Conservation (phyloP, 2,797 vertebrate genomes). For the Falco berigora region DNA sequence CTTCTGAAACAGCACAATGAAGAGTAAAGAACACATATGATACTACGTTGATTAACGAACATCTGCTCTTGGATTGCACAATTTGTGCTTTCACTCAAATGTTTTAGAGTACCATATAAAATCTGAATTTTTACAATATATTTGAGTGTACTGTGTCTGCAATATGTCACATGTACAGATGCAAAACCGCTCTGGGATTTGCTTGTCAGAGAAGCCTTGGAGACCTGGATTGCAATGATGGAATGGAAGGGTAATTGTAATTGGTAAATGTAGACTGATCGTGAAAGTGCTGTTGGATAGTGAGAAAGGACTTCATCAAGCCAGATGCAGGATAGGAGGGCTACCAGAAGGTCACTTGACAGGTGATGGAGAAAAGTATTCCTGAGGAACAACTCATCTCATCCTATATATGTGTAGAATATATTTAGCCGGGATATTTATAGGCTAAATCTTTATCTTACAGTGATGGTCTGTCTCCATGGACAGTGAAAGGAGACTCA, state of each 20-base stretch:
- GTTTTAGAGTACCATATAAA: background rate
- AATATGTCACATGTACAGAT: background rate
- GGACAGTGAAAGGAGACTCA: background rate
- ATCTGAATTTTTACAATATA: background rate
- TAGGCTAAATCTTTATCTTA: background rate
- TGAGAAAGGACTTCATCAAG: background rate
- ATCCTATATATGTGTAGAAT: background rate
- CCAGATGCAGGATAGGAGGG: background rate
- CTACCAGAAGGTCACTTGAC: background rate
- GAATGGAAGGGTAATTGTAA: background rate
- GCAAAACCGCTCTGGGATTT: background rate
- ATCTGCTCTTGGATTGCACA: background rate
- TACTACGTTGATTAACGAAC: background rate
- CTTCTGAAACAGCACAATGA: background rate
- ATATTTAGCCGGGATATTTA: background rate
- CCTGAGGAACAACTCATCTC: background rate
- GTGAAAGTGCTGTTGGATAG: background rate
- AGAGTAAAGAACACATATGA: background rate
- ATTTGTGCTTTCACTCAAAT: conserved; percentile 10
- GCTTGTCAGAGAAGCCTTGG: background rate
- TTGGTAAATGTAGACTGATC: background rate
- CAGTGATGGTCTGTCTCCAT: background rate
- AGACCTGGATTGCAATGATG: background rate
- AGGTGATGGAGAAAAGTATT: background rate
- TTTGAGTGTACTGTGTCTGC: background rate